These are phyloP conservation scores for Protosalanx chinensis DNA, from an alignment of 2,797 vertebrate genomes.

Conservation along the genomic window DNA sequence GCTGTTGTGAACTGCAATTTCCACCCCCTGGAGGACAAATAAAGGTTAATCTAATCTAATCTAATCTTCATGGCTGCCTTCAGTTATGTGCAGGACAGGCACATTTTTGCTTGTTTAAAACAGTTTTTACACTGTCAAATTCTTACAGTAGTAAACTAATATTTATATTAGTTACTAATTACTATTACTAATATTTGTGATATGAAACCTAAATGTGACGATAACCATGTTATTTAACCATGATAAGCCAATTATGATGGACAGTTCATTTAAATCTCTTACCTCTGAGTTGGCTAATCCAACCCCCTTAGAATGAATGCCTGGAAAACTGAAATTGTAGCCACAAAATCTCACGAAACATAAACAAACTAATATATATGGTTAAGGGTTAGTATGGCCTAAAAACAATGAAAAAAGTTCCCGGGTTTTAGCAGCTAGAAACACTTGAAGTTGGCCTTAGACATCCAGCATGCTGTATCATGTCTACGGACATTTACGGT, in stretches of 20 bases:
- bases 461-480: background rate
- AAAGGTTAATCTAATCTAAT: background rate
- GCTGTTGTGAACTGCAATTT: no score
- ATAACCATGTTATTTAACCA: conserved; percentile 2
- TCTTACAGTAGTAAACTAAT: background rate
- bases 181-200: background rate
- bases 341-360: conserved; percentile 59
- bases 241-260: background rate
- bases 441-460: background rate
- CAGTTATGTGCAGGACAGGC: no score
- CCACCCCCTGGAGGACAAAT: no score
- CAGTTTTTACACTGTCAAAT: background rate
- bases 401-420: conserved; percentile 61
- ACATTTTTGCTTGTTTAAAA: no score
- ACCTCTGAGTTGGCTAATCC: conserved; percentile 66
- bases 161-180: no score
- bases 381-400: conserved; percentile 65
- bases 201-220: background rate
- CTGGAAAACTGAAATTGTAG: conserved; percentile 66
- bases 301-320: conserved; percentile 65
- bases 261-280: conserved; percentile 39
- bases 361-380: conserved; percentile 48
- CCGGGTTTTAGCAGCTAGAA: conserved; percentile 30
- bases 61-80: background rate
- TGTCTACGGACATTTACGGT: background rate